Conservation (phyloP, 2,113 vertebrate species). For the Damaliscus lunatus region DNA sequence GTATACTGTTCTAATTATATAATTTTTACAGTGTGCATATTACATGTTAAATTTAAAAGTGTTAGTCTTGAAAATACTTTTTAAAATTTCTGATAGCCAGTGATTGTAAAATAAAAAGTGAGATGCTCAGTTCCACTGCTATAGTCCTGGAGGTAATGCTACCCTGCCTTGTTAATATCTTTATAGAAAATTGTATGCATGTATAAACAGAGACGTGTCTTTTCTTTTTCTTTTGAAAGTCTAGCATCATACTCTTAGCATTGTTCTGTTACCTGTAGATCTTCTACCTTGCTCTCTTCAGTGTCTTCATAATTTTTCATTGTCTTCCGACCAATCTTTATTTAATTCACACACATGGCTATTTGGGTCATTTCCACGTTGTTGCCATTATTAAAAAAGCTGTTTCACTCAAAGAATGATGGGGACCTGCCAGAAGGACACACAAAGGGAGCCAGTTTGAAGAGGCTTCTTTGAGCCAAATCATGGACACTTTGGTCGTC, state of each 20-base stretch:
- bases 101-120: constrained; percentile 14
- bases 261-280: not conserved
- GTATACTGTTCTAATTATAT: not conserved
- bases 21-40: not conserved
- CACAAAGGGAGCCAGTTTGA: not conserved
- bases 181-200: not conserved
- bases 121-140: not conserved
- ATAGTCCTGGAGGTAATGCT: not conserved
- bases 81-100: not conserved
- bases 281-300: not conserved
- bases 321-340: not conserved
- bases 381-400: not conserved
- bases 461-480: not conserved
- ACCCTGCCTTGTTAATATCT: not conserved
- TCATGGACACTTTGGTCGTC: not conserved
- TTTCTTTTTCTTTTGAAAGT: not conserved
- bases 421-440: not conserved
- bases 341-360: not conserved
- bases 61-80: constrained; percentile 25
- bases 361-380: not conserved
- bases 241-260: not conserved
- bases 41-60: constrained; percentile 1
- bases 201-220: not conserved
- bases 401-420: not conserved
- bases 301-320: not conserved